Base-by-base conservation (phyloP, 2,888 invertebrate genomes). In the Epistrophella euchroma region DNA sequence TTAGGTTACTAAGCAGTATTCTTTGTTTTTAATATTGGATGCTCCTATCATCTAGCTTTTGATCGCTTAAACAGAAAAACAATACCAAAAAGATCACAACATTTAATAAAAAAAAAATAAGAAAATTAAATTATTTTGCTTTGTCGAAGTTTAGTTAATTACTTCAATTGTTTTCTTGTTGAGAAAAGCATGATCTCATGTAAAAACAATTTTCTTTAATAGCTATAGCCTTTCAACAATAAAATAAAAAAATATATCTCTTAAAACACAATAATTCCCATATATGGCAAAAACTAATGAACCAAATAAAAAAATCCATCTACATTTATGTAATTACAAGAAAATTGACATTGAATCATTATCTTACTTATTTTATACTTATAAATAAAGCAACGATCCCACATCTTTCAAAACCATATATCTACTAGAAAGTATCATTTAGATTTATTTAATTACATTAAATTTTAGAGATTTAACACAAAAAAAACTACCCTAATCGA, bases 261-360 rank as follows among this genome's bases (percentile, higher is more conserved):
- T 4, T 4, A 50, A 62, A 62, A 35, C 37, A 35, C 15, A 43
- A 43, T 15, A 11, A 28, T 43, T 15, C 4, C 62, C 62, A 45
- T 62, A 62, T 62, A 45, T 25, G 11, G 62, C 10, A 52, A 73
- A 80, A 70, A 70, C 35, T 70, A 75, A 75, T 75, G 75, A 64
- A 70, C 70, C 75, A 45, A 62, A 75, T 11, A 35, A 10, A 35
- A 56, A 17, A 32, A 40, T 55, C 70, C 55, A 56, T 62, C 40
- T 15, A 70, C 74, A 70, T 25, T 25, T 25, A 28, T 28, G 28
- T 60, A 62, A 45, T 22, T 17, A 62, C 52, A 62, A 71, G 25
- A 45, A 71, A 50, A 62, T 62, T 75, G 75, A 56, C 70, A 75
- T 64, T 62, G 64, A 75, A 75, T 74, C 56, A 70, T 62, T 22